Base-by-base conservation (phyloP, 2,113 vertebrate species). In the Motacilla alba region DNA sequence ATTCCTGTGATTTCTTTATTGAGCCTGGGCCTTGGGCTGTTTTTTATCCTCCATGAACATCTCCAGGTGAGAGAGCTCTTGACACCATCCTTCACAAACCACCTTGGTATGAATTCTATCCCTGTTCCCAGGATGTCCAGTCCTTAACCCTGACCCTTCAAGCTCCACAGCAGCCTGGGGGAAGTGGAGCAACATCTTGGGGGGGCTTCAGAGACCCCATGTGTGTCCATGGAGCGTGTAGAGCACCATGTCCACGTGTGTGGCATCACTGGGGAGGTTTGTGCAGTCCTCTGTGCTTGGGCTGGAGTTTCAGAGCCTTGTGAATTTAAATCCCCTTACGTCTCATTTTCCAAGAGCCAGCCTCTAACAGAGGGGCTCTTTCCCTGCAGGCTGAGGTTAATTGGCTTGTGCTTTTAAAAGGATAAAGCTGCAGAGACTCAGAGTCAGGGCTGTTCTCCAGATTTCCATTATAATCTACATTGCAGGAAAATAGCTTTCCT, bases 391-490 rank as follows among this genome's bases (percentile, higher is more conserved):
- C 97, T 89, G 95, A 72, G 94, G 93, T 97, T 96, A 97, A 96
- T 97, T 95, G 95, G 91, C 93, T 96, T 97, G 95, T 95, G 94
- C 95, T 97, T 97, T 95, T 95, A 95, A 96, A 96, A 97, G 94
- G 96, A 97, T 97, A 96, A 97, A 94, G 84, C 93, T 94, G 91
- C 20, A 0, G 90, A 94, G 94, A 50, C 81, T 95, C 22, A 0
- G 82, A 95, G 92, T 87, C 96, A 94, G 88, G 94, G 89, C 91
- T 94, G 89, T 75, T 93, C 96, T 97, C 95, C 88, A 96, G 91
- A 97, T 95, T 97, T 96, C 86, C 93, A 95, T 94, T 90, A 95
- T 97, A 95, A 97, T 97, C 95, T 95, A 91, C 94, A 89, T 94
- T 90, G 79, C 93, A 37, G 93, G 90, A 94, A 96, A 96, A 96